Base-by-base conservation (phyloP, 2,888 invertebrate species). In the Drosophila neotestacea region DNA sequence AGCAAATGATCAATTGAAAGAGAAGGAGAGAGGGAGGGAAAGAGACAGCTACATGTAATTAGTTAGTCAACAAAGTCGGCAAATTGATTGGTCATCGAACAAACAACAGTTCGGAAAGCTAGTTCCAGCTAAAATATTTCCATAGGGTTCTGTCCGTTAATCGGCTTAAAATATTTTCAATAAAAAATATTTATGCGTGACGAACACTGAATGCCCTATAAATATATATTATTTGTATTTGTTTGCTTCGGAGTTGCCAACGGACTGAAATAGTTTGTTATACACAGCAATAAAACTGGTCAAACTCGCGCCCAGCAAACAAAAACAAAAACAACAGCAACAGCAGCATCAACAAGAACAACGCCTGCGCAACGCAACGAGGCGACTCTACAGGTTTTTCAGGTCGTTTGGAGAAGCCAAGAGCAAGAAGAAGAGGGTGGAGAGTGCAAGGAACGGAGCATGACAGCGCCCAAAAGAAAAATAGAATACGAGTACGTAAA, bases 331-430 rank as follows among this genome's bases (percentile, higher is more conserved):
- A 56, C 9, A 55, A 39, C 38, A 67, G 48, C 36, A 41, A 62
- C 66, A 41, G 2, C 22, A 22, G 22, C 22, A 22, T 22, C 22
- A 62, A 41, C 27, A 52, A 56, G 56, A 74, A 64, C 85, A 85
- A 85, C 82, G 85, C 85, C 85, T 83, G 81, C 84, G 74, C 84
- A 80, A 67, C 73, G 52, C 65, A 70, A 50, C 69, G 56, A 78
- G 63, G 69, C 66, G 80, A 22, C 72, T 82, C 86, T 86, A 86
- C 85, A 88, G 85, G 84, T 85, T 85, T 85, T 88, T 85, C 69
- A 73, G 71, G 80, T 85, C 82, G 77, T 65, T 73, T 63, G 77
- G 58, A 48, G 69, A 79, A 77, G 77, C 71, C 58, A 56, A 36
- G 30, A 42, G 11, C 4, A n/a, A 22, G 22, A 22, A 22, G 22